These are phyloP conservation scores for Anas flavirostris DNA, from an alignment of 2,797 vertebrate genomes.

Conservation along the genomic window DNA sequence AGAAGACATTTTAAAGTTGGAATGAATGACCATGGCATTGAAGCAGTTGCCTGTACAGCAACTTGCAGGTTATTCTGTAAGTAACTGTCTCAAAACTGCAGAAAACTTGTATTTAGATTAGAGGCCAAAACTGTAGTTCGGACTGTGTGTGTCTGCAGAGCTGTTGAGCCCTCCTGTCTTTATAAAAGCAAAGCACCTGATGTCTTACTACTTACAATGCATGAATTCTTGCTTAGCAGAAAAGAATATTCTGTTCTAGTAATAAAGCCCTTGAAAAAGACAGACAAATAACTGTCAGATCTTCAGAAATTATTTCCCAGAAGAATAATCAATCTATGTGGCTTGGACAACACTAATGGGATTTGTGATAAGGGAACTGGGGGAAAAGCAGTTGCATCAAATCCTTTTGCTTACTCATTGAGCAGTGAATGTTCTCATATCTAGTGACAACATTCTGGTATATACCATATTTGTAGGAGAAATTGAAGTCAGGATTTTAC, in stretches of 20 bases:
- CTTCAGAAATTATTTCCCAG: background rate
- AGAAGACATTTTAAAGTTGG: background rate
- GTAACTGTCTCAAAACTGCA: background rate
- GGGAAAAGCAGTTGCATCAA: background rate
- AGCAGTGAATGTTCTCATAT: background rate
- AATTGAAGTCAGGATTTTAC: background rate
- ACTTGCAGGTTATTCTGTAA: background rate
- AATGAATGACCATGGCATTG: rapidly evolving
- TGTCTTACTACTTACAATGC: background rate
- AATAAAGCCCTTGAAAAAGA: background rate
- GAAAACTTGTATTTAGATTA: background rate
- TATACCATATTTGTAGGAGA: background rate
- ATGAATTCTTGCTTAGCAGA: background rate
- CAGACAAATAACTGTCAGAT: background rate
- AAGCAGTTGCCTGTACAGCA: background rate
- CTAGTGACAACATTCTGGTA: background rate
- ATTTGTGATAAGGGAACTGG: background rate
- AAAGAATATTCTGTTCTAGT: background rate
- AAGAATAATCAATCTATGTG: background rate
- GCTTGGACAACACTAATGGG: background rate
- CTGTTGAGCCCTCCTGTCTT: background rate
- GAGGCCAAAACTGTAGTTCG: background rate
- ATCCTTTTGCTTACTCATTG: background rate
- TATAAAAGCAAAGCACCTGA: background rate
- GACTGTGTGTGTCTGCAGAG: background rate